phyloP scores from a whole-genome alignment of 1,140 invertebrate genomes.

The Temnothorax nylanderi region DNA sequence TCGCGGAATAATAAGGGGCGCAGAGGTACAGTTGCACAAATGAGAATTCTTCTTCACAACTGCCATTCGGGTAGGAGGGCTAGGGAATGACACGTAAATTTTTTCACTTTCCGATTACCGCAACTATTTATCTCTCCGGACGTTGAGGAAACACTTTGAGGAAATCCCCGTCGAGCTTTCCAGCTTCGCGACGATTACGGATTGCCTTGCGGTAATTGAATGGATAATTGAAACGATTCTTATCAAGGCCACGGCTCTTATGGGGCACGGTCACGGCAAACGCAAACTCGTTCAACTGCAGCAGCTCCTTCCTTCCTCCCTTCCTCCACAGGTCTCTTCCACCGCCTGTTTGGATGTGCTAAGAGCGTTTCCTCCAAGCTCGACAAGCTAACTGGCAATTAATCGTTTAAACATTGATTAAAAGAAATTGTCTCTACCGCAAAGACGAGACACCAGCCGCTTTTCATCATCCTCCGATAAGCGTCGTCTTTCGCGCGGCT shows the following conservation, averaged over 20 bases:
- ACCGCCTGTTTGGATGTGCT: constrained; percentile 41
- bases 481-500: neutral
- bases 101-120: constrained; percentile 38
- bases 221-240: constrained; percentile 81
- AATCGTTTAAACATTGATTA: constrained; percentile 72
- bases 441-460: neutral
- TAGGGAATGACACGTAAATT: constrained; percentile 32
- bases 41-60: constrained; percentile 22
- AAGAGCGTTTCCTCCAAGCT: constrained; percentile 36
- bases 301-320: constrained; percentile 26
- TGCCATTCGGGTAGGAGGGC: neutral
- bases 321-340: constrained; percentile 49
- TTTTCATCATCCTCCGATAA: neutral
- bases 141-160: constrained; percentile 29
- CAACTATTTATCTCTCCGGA: constrained; percentile 46
- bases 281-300: constrained; percentile 71
- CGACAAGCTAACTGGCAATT: constrained; percentile 56
- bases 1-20: neutral
- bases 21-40: constrained; percentile 14
- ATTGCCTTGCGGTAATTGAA: constrained; percentile 78
- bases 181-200: constrained; percentile 73
- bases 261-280: constrained; percentile 79
- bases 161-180: constrained; percentile 70
- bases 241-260: constrained; percentile 78
- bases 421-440: neutral